phyloP scores from a whole-genome alignment of 2,797 vertebrate species.

The Choloepus didactylus region DNA sequence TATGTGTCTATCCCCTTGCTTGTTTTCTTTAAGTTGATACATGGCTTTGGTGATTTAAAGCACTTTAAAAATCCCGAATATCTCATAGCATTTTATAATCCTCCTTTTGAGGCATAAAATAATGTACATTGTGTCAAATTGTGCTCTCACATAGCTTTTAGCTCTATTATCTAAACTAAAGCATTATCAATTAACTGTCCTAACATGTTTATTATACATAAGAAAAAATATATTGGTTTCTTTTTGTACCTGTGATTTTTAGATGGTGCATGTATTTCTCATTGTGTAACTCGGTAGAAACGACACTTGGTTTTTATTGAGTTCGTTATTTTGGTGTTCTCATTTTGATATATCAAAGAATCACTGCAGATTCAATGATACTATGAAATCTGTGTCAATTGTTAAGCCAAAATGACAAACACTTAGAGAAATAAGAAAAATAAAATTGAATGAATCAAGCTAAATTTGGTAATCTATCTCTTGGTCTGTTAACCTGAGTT shows the following conservation, averaged over 20 bases:
- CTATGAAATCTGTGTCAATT: not conserved
- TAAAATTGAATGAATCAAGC: not conserved
- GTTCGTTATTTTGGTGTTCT: not conserved
- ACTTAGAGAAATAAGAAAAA: not conserved
- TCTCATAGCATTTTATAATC: conserved; percentile 73
- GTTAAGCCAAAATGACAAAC: not conserved
- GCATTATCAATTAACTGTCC: not conserved
- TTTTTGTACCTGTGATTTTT: not conserved
- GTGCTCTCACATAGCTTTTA: conserved; percentile 55
- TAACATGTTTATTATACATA: not conserved
- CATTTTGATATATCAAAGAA: not conserved
- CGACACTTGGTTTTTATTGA: not conserved
- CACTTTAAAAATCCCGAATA: not conserved
- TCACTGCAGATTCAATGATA: not conserved
- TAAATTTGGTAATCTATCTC: not conserved
- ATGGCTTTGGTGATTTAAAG: conserved; percentile 22
- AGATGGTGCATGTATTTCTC: not conserved
- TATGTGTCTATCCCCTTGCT: not conserved
- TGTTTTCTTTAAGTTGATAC: not conserved
- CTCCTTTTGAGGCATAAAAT: conserved; percentile 81
- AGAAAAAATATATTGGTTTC: not conserved
- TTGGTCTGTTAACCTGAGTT: not conserved
- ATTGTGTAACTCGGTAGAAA: not conserved
- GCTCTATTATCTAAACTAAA: not conserved
- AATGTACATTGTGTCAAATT: conserved; percentile 68